Conservation (phyloP, 2,113 vertebrate genomes). For the Pachypanchax playfairii region DNA sequence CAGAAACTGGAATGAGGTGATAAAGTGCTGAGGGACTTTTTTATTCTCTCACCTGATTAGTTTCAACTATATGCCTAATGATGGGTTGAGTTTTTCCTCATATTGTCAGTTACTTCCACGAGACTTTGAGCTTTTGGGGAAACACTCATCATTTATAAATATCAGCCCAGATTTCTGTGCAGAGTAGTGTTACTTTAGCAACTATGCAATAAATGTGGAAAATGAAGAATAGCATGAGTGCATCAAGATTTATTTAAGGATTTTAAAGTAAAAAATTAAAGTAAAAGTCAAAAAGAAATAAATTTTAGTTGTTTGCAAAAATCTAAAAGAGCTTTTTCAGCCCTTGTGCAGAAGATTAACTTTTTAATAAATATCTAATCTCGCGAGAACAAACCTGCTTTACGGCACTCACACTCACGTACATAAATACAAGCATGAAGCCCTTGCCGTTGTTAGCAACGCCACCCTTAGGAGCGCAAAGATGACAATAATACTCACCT, state of each 20-base stretch:
- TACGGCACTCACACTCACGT: too few relatives aligned
- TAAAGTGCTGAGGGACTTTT: constrained; percentile 35
- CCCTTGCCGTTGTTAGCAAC: too few relatives aligned
- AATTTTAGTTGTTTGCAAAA: background rate
- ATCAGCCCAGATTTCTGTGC: background rate
- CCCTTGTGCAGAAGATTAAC: too few relatives aligned
- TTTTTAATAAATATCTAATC: too few relatives aligned
- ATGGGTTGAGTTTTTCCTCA: constrained; percentile 33
- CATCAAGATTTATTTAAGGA: background rate
- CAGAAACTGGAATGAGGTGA: constrained; percentile 49
- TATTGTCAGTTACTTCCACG: constrained; percentile 1
- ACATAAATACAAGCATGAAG: too few relatives aligned
- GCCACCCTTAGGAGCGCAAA: too few relatives aligned
- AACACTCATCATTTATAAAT: constrained; percentile 4
- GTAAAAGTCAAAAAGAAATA: background rate
- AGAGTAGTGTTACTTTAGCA: background rate
- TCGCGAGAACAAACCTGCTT: too few relatives aligned
- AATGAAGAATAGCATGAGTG: background rate
- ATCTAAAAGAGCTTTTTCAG: background rate
- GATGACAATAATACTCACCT: too few relatives aligned
- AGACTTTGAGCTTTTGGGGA: constrained; percentile 8
- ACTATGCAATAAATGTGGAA: background rate
- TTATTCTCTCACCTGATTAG: constrained; percentile 34
- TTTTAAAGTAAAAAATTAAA: background rate
- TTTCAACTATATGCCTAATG: constrained; percentile 28